Evolutionary conservation across 2,888 invertebrate genomes (phyloP).

Genomic region (Platycheirus albimanus): DNA sequence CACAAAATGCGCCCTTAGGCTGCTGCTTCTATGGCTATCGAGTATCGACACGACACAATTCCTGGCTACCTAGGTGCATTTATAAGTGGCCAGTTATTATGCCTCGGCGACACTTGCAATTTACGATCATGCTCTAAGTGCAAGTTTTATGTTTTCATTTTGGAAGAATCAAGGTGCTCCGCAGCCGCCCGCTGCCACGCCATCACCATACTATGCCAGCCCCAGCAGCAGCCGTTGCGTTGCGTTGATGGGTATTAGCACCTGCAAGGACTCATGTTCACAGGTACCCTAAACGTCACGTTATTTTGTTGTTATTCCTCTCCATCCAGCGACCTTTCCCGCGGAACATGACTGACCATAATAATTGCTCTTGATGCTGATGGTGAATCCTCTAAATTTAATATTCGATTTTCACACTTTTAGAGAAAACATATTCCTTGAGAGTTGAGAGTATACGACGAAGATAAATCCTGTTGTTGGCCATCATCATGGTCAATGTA

Average conservation of each 20-base stretch:
- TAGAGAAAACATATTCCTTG: constrained; percentile 9
- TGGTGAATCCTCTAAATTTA: constrained; percentile 56
- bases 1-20: constrained; percentile 64
- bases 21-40: constrained; percentile 45
- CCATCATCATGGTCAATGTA: constrained; percentile 21
- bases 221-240: no score
- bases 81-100: constrained; percentile 64
- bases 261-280: constrained; percentile 57
- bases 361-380: no score
- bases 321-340: background rate
- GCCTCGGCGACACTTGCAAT: constrained; percentile 72
- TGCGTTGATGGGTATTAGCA: constrained; percentile 58
- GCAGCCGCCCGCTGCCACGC: no score
- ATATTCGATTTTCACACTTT: constrained; percentile 70
- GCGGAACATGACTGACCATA: background rate
- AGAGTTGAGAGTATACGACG: no score
- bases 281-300: constrained; percentile 25
- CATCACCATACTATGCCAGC: no score
- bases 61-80: constrained; percentile 15
- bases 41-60: constrained; percentile 63
- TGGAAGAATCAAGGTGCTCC: constrained; percentile 52
- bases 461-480: constrained; percentile 31
- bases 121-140: constrained; percentile 60
- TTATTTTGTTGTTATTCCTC: background rate
- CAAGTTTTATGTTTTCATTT: constrained; percentile 69